Conservation (phyloP, 2,888 invertebrate genomes). For the Salpingus planirostris region DNA sequence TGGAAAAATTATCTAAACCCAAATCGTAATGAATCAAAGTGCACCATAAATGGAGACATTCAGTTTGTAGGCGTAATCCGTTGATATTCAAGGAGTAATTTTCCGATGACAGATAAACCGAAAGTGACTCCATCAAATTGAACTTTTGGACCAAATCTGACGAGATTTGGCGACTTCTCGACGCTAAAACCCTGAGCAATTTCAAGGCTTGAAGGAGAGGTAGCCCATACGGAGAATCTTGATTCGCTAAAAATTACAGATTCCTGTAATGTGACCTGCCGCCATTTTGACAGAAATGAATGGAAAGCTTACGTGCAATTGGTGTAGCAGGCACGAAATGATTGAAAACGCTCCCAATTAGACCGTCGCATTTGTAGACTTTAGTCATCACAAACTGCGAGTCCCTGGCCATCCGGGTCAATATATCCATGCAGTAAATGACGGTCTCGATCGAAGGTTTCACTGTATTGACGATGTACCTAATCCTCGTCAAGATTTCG, state of each 20-base stretch:
- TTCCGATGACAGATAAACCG: constrained; percentile 49
- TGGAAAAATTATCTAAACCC: constrained; percentile 35
- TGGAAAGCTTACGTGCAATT: constrained; percentile 6
- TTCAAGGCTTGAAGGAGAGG: constrained; percentile 65
- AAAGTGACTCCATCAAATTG: constrained; percentile 46
- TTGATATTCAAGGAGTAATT: constrained; percentile 43
- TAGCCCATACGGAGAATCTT: constrained; percentile 48
- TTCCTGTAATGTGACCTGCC: no score
- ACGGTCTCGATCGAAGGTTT: constrained; percentile 65
- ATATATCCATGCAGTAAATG: constrained; percentile 65
- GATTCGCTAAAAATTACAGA: constrained; percentile 4
- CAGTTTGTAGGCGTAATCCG: constrained; percentile 53
- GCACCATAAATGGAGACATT: constrained; percentile 51
- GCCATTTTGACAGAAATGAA: no score
- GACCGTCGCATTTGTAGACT: constrained; percentile 53
- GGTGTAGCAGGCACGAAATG: constrained; percentile 43
- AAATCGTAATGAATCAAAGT: constrained; percentile 48
- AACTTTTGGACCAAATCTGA: constrained; percentile 46
- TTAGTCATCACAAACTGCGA: constrained; percentile 57
- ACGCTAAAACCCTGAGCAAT: constrained; percentile 60
- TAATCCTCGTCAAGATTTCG: constrained; percentile 65
- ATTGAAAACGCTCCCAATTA: constrained; percentile 52
- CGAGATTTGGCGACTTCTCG: constrained; percentile 50
- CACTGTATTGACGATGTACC: constrained; percentile 52
- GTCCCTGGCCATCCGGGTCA: constrained; percentile 71